Base-by-base conservation (phyloP, 1,140 invertebrate genomes). In the Trichonephila clavata region DNA sequence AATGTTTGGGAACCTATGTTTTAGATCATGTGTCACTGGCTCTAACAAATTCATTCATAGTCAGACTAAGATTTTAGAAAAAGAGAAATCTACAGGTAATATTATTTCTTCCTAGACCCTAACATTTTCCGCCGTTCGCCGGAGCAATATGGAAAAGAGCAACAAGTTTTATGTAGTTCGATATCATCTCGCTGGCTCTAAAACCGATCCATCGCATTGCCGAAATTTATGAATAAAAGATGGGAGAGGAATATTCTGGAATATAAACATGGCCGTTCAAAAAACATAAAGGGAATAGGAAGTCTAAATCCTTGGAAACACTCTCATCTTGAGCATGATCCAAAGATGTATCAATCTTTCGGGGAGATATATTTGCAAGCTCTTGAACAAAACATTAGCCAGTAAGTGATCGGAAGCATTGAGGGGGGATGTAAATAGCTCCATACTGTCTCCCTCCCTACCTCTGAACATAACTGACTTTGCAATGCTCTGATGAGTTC, bases 391-490 rank as follows among this genome's bases (percentile, higher is more conserved):
- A 71, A 68, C 63, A 88, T 88, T 88, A 65, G 61, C 63, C 63
- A 27, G 10, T 60, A 86, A 50, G 61, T 39, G 84, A 86, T 83
- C 13, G 60, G 57, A 24, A 18, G 21, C 21, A n/a, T 24, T 21
- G 32, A 1, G 10, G 84, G 59, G 84, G 86, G 43, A 63, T 18
- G 86, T 87, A 87, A 87, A 24, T 87, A 32, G 59, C 59, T 68
- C 14, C 63, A 57, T 71, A 39, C 32, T 39, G 2, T 39, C 59
- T 5, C 20, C 39, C 18, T 21, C 86, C 21, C 65, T 18, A 16
- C 39, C 86, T 61, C 68, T 24, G 86, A 68, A 88, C 63, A 71
- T 68, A 88, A 88, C 86, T 13, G 86, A 88, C 50, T 68, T 68
- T 24, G 86, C 16, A n/a, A 88, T 50, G 86, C 32, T 68, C 39